Percentiles rank a stretch among this genome's conserved stretches.
Evolutionary conservation across 30 jellyfish, hydroid and myxozoan genomes (phyloP).

Genomic region (Cassiopea andromeda): DNA sequence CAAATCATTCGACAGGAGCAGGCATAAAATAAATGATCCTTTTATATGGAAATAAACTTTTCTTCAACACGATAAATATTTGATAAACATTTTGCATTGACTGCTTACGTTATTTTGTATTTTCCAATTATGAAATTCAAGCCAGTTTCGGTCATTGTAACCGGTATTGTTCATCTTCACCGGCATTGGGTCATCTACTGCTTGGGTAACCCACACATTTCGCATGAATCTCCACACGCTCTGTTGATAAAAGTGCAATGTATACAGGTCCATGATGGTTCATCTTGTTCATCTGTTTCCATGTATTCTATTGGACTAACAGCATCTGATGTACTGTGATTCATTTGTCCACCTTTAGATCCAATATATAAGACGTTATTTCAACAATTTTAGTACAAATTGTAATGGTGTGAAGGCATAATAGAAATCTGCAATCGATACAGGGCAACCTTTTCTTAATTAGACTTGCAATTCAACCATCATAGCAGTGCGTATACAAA

Average conservation of each 20-base stretch:
- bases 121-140: too few species aligned
- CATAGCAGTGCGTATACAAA: too few species aligned
- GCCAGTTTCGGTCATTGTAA: background rate
- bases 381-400: too few species aligned
- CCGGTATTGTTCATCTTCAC: too few species aligned
- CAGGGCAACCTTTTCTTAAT: too few species aligned
- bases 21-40: background rate
- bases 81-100: background rate
- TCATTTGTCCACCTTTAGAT: background rate
- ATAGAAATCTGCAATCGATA: too few species aligned
- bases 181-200: background rate
- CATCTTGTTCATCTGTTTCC: constrained; percentile 76
- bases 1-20: background rate
- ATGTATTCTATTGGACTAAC: constrained; percentile 72
- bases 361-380: background rate
- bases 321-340: constrained; percentile 34
- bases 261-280: constrained; percentile 87
- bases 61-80: constrained; percentile 3
- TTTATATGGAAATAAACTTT: constrained; percentile 1
- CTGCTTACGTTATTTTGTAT: background rate
- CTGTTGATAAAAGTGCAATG: constrained; percentile 94
- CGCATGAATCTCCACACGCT: constrained; percentile 80
- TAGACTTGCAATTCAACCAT: too few species aligned
- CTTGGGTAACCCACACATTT: constrained; percentile 94
- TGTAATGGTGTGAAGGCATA: too few species aligned